Conservation (phyloP, 23 tunicate species). For the Clavelina lepadiformis region DNA sequence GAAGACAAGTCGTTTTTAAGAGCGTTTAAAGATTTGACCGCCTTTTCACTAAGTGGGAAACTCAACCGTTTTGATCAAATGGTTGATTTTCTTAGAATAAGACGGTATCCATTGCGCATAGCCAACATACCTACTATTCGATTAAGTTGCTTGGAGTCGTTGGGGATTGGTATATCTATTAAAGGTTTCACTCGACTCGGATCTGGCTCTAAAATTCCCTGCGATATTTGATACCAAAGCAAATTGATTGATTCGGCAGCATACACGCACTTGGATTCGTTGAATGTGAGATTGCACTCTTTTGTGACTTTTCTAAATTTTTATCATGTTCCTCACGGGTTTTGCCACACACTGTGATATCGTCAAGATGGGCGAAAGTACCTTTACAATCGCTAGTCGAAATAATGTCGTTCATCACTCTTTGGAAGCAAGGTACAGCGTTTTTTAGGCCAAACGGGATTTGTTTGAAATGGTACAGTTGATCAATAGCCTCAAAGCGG, state of each 20-base stretch:
- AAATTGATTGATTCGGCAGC: not conserved
- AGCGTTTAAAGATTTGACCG: slow-evolving; percentile 1
- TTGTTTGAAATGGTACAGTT: slow-evolving; percentile 7
- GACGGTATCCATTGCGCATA: slow-evolving; percentile 25
- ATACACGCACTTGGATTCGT: slow-evolving; percentile 2
- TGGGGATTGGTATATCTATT: slow-evolving; percentile 5
- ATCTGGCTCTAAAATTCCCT: slow-evolving; percentile 4
- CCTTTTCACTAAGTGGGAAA: slow-evolving; percentile 7
- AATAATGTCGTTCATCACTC: slow-evolving; percentile 1
- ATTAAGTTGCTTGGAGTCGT: not conserved
- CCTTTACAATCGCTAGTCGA: not conserved
- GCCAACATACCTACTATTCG: slow-evolving; percentile 17
- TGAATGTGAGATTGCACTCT: slow-evolving; percentile 5
- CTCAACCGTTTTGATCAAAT: not conserved
- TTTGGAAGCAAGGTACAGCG: slow-evolving; percentile 9
- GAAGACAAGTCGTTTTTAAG: slow-evolving; percentile 1
- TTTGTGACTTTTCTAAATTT: slow-evolving; percentile 1
- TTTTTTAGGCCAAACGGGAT: slow-evolving; percentile 15
- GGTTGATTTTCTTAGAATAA: slow-evolving; percentile 13
- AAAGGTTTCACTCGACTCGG: slow-evolving; percentile 10
- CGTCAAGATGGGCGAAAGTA: slow-evolving; percentile 5
- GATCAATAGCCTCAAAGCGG: slow-evolving; percentile 9
- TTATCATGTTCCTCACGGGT: slow-evolving; percentile 9
- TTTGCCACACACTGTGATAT: slow-evolving; percentile 5
- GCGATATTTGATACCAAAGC: not conserved